These are phyloP conservation scores for Hydriomena furcata DNA, from an alignment of 2,888 invertebrate species.

Conservation along the genomic window DNA sequence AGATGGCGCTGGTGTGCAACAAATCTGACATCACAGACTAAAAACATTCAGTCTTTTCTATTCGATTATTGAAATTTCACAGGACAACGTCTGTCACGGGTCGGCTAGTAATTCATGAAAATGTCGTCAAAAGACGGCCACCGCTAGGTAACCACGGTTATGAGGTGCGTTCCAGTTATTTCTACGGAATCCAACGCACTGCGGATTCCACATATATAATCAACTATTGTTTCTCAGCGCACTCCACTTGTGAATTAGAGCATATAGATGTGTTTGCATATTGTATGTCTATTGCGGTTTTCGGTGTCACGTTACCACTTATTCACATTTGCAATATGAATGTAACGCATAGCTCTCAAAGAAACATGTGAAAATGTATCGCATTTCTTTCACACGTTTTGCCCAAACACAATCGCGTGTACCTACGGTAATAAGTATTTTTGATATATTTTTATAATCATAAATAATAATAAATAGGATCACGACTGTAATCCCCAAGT, in stretches of 20 bases:
- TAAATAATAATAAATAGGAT: too few relatives aligned
- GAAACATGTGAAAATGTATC: neutral
- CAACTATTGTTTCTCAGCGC: slow-evolving; percentile 47
- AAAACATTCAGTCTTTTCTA: too few relatives aligned
- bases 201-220: slow-evolving; percentile 36
- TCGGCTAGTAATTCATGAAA: too few relatives aligned
- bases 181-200: slow-evolving; percentile 12
- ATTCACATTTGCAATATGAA: slow-evolving; percentile 1
- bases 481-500: too few relatives aligned
- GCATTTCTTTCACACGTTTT: neutral
- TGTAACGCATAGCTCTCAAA: neutral
- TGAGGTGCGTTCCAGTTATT: slow-evolving; percentile 12
- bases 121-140: too few relatives aligned
- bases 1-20: too few relatives aligned
- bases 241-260: slow-evolving; percentile 54
- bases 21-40: too few relatives aligned
- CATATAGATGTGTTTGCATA: slow-evolving; percentile 37
- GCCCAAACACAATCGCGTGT: neutral
- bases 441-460: too few relatives aligned
- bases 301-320: slow-evolving; percentile 18
- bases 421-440: too few relatives aligned
- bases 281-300: slow-evolving; percentile 26
- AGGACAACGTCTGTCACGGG: too few relatives aligned
- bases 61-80: too few relatives aligned
- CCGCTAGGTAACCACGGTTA: too few relatives aligned